phyloP scores from a whole-genome alignment of 2,888 invertebrate species.

The Nomada goodeniana region DNA sequence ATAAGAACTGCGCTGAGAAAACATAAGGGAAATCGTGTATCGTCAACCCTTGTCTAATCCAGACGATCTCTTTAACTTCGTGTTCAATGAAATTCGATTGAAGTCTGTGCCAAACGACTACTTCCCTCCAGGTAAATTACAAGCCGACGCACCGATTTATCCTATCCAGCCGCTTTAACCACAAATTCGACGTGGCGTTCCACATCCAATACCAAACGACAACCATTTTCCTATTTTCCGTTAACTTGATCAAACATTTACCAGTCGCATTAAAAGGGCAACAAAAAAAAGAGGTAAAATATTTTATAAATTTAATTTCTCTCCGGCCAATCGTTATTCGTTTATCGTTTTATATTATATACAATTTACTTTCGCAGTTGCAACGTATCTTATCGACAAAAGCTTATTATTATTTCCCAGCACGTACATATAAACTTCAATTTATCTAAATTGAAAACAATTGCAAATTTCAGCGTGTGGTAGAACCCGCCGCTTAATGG shows the following conservation, averaged over 20 bases:
- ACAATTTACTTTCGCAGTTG: not conserved
- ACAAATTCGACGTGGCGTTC: conserved; percentile 24
- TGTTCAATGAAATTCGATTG: conserved; percentile 60
- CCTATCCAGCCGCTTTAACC: conserved; percentile 21
- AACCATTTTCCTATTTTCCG: not conserved
- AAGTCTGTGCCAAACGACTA: conserved; percentile 56
- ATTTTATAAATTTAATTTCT: too few relatives aligned
- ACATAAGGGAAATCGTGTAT: conserved; percentile 34
- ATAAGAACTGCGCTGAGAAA: not conserved
- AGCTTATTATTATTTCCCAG: not conserved
- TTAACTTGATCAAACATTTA: not conserved
- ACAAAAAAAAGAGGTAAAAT: too few relatives aligned
- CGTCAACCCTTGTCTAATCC: conserved; percentile 48
- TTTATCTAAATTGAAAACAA: conserved; percentile 19
- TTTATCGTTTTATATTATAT: too few relatives aligned
- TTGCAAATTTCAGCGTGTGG: conserved; percentile 2
- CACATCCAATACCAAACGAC: not conserved
- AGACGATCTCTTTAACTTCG: conserved; percentile 58
- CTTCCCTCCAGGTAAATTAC: conserved; percentile 53
- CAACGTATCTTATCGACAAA: not conserved
- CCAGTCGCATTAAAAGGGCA: too few relatives aligned
- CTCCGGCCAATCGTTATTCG: not conserved
- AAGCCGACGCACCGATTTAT: conserved; percentile 37
- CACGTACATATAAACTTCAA: not conserved
- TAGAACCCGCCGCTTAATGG: conserved; percentile 37